Evolutionary conservation across 1,140 invertebrate genomes (phyloP).

Genomic region (Hetaerina americana): DNA sequence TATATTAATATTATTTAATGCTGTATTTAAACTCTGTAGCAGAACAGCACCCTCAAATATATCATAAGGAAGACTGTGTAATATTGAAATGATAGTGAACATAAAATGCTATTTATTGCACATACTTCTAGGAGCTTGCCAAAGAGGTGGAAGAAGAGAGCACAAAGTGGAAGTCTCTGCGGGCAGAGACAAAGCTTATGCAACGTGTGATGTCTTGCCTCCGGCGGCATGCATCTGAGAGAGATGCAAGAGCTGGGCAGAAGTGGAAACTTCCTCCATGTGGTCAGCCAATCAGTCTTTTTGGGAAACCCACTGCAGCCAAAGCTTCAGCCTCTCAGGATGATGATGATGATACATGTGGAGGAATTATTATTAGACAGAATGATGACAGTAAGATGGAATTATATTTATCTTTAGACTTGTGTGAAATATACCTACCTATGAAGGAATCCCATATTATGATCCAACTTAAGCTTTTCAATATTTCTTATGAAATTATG

Average conservation of each 20-base stretch:
- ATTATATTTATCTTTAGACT: background rate
- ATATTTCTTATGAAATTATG: no score
- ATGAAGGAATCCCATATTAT: no score
- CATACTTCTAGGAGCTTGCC: constrained; percentile 43
- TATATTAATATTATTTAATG: no score
- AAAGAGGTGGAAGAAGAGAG: constrained; percentile 51
- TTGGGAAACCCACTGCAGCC: constrained; percentile 37
- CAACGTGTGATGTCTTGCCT: constrained; percentile 49
- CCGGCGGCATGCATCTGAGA: constrained; percentile 41
- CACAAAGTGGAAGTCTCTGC: constrained; percentile 33
- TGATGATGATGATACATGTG: constrained; percentile 22
- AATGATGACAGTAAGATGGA: constrained; percentile 50
- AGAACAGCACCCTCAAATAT: no score
- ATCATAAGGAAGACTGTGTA: no score
- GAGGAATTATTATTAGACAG: constrained; percentile 36
- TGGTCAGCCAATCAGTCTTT: constrained; percentile 51
- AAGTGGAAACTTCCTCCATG: constrained; percentile 56
- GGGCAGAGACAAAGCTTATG: constrained; percentile 51
- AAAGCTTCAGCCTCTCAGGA: constrained; percentile 27
- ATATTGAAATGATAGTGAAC: background rate
- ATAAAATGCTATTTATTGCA: background rate
- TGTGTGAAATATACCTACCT: no score
- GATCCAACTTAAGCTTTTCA: no score
- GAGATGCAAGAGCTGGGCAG: constrained; percentile 38
- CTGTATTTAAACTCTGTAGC: no score